Evolutionary conservation across 2,888 invertebrate species (phyloP), one percentile per base, ranked within the genome.

Genomic region (Rhopalosiphum nymphaeae): DNA sequence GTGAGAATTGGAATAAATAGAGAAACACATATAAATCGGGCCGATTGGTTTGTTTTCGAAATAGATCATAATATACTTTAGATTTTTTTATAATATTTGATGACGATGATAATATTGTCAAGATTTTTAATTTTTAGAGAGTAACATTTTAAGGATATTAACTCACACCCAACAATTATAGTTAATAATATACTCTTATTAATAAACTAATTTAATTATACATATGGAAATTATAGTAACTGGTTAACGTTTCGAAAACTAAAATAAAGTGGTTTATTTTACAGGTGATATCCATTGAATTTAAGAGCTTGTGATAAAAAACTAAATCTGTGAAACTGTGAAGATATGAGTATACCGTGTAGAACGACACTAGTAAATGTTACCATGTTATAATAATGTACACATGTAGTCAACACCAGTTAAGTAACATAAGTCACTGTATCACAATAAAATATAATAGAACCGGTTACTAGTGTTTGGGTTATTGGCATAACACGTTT

Each of bases 381-480:
- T 42, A 56, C 91, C 36, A 26, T 78, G 49, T 13, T 44, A 84
- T 91, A 85, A 53, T 56, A 57, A 86, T 85, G 44, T 49, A 44
- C 61, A 46, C 16, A 57, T 3, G 29, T 53, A 49, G 42, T 13
- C 46, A 49, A 49, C 49, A 49, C 61, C 57, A 36, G 87, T 61
- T 29, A 86, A 92, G 86, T 86, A 67, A 49, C 49, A 49, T 49
- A 86, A 92, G 86, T 86, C 87, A 61, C 49, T 49, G 42, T 67
- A 49, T 36, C 29, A 57, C 21, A 53, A 67, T 87, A 67, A 87
- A 92, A 88, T 26, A 53, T 88, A 53, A 57, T 86, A 92, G 67
- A 92, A 92, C 92, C 92, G 88, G 92, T 92, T 92, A 92, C 67
- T 90, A 21, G 25, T 88, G 92, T 92, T 92, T 88, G 57, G 92